Evolutionary conservation across 2,113 vertebrate species (phyloP).

Genomic region (Grallaria varia): DNA sequence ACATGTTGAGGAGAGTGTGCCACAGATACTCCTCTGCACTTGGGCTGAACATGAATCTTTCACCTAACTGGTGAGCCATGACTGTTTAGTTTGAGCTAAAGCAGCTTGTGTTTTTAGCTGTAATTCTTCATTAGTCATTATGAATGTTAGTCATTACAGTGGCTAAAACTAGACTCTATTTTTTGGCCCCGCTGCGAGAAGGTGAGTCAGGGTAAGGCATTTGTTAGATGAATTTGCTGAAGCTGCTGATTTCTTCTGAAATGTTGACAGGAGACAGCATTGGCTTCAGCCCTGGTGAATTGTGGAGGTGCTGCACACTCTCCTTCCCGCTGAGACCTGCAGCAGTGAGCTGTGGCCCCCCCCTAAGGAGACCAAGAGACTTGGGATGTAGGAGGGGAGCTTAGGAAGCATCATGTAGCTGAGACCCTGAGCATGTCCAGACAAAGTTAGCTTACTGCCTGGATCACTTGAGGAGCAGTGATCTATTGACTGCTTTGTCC

Average conservation of each 20-base stretch:
- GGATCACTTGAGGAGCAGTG: not conserved
- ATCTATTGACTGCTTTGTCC: not conserved
- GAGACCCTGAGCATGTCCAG: not conserved
- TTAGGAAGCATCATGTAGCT: not conserved
- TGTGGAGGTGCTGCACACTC: not conserved
- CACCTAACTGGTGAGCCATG: slow-evolving; percentile 6
- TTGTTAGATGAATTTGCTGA: slow-evolving; percentile 4
- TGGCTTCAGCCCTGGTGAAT: not conserved
- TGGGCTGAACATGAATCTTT: slow-evolving; percentile 20
- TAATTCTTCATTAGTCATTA: slow-evolving; percentile 28
- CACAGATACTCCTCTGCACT: slow-evolving; percentile 36
- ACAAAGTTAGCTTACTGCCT: not conserved
- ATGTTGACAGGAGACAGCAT: not conserved
- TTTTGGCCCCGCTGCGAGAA: not conserved
- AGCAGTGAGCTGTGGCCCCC: not conserved
- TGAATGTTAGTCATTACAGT: not conserved
- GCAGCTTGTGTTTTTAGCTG: slow-evolving; percentile 43
- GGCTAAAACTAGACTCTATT: not conserved
- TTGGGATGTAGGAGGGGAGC: not conserved
- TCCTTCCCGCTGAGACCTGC: not conserved
- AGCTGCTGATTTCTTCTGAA: not conserved
- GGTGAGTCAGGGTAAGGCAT: not conserved
- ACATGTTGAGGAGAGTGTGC: not conserved
- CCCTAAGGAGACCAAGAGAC: not conserved
- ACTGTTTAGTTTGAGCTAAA: slow-evolving; percentile 14